Percentiles rank a stretch among this genome's conserved stretches.
These are phyloP conservation scores for Thamnophis elegans DNA, from an alignment of 2,797 vertebrate genomes.

Conservation along the genomic window DNA sequence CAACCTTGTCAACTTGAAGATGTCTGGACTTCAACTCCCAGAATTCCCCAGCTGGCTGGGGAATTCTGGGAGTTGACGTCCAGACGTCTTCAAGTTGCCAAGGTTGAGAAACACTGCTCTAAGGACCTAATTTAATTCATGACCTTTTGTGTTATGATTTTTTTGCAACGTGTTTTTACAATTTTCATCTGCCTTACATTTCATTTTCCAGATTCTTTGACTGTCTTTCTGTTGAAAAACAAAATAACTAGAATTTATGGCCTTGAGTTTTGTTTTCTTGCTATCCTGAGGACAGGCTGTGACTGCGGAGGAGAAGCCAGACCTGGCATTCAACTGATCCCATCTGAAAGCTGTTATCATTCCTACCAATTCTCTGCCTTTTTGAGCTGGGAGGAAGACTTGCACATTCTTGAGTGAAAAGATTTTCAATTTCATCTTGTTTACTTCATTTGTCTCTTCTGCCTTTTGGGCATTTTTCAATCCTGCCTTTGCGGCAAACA, in stretches of 20 bases:
- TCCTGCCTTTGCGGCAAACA: slow-evolving; percentile 36
- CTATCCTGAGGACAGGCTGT: slow-evolving; percentile 1
- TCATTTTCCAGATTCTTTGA: background rate
- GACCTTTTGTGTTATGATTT: background rate
- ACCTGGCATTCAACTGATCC: accelerated
- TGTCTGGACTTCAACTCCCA: too few species aligned
- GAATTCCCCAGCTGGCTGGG: too few species aligned
- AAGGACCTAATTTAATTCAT: background rate
- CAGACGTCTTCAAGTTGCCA: too few species aligned
- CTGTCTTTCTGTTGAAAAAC: slow-evolving; percentile 37
- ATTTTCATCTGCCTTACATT: slow-evolving; percentile 46
- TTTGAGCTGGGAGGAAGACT: background rate
- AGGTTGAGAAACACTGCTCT: too few species aligned
- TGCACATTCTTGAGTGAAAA: slow-evolving; percentile 16
- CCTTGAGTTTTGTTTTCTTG: slow-evolving; percentile 23
- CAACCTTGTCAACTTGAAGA: too few species aligned
- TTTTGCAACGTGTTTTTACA: background rate
- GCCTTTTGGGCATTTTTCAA: background rate
- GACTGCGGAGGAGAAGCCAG: slow-evolving; percentile 15
- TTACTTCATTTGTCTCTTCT: slow-evolving; percentile 18
- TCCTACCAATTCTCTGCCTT: background rate
- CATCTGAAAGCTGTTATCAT: slow-evolving; percentile 24
- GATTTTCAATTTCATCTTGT: slow-evolving; percentile 18
- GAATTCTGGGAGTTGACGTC: too few species aligned
- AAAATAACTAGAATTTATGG: background rate